Base-by-base conservation (phyloP, 2,888 invertebrate genomes). In the Baronia brevicornis region DNA sequence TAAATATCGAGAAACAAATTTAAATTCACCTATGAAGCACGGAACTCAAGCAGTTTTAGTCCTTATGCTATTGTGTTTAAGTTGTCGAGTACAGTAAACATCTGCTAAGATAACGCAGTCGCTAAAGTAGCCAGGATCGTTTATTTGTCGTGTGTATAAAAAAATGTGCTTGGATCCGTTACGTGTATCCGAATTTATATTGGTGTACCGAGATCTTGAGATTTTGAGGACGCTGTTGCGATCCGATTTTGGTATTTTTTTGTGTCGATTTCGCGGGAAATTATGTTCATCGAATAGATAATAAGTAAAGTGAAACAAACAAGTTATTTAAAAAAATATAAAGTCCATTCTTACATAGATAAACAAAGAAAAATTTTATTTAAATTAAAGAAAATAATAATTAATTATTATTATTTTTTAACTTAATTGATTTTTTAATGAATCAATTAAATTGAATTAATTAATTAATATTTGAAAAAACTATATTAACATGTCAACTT, bases 1-100 rank as follows among this genome's bases (percentile, higher is more conserved):
- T 77, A 77, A 77, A 78, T 73, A 66, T 52, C 44, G 44, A 27
- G 28, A 28, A 33, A 38, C 28, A 35, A 22, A 24, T 30, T 32
- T 24, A 6, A 9, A 27, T 23, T 38, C 10, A 29, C 2, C n/a
- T 6, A 11, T 3, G 5, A 9, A 17, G 13, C 19, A 5, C n/a
- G n/a, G 6, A 7, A 18, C 5, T 6, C 8, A 9, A 6, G 3
- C 8, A 10, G 27, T 12, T 15, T 12, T 29, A 5, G 8, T 11
- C 33, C 13, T 19, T 7, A 26, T 2, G 12, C 10, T 13, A 6
- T 7, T 1, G 1, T 0, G 0, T 3, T 30, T 18, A 18, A 11
- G 23, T 6, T 2, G 9, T 10, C 6, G 5, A 13, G 8, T 0
- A 25, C n/a, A 9, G 24, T n/a, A n/a, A 8, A 4, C 5, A 5